A percentile compares a stretch with the other conserved stretches of the same genome.
These are phyloP conservation scores for Sebastes flavidus DNA, from an alignment of 2,797 vertebrate genomes.

Conservation along the genomic window DNA sequence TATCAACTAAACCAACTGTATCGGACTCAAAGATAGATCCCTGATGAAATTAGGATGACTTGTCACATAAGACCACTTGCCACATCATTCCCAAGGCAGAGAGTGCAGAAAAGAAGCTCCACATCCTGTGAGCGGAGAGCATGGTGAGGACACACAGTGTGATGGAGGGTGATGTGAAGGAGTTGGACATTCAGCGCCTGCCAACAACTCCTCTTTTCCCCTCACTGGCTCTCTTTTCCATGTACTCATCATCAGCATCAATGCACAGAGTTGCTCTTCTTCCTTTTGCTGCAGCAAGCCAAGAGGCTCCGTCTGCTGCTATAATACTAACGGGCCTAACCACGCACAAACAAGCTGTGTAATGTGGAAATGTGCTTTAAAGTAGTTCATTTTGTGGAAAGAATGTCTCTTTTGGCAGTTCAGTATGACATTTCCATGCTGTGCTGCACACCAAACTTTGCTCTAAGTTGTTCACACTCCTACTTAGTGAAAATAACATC, in stretches of 20 bases:
- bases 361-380: conserved; percentile 34
- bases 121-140: conserved; percentile 52
- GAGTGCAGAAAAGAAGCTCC: conserved; percentile 45
- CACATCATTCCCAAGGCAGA: conserved; percentile 35
- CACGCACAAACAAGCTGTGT: conserved; percentile 20
- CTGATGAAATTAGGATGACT: background rate
- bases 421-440: background rate
- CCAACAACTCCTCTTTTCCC: conserved; percentile 62
- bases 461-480: background rate
- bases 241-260: conserved; percentile 63
- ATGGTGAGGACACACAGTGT: conserved; percentile 17
- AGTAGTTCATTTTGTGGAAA: conserved; percentile 29
- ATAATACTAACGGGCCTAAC: conserved; percentile 17
- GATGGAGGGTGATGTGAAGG: conserved; percentile 44
- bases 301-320: conserved; percentile 45
- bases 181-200: conserved; percentile 74
- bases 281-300: conserved; percentile 55
- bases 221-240: conserved; percentile 47
- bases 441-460: background rate
- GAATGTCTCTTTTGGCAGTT: conserved; percentile 23
- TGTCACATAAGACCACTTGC: conserved; percentile 14
- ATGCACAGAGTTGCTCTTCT: conserved; percentile 71
- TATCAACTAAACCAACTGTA: background rate
- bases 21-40: background rate
- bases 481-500: background rate